Evolutionary conservation across 2,888 invertebrate species (phyloP).

Genomic region (Scelioninae gen. 1): DNA sequence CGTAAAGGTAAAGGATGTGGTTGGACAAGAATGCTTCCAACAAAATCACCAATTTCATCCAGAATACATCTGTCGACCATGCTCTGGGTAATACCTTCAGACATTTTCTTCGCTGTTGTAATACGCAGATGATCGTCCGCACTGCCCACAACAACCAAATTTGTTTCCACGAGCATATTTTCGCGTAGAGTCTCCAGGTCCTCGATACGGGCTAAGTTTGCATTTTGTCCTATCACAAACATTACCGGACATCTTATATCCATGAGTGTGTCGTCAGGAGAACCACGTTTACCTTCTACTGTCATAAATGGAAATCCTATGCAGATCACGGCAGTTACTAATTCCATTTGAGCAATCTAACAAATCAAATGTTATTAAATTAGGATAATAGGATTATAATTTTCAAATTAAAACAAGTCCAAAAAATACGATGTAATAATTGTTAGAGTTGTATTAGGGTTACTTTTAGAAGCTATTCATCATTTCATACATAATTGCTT

Average conservation of each 20-base stretch:
- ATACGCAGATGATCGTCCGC: conserved; percentile 91
- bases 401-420: no score
- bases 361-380: not conserved
- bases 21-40: conserved; percentile 86
- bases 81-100: conserved; percentile 91
- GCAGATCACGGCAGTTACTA: conserved; percentile 90
- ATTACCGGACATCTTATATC: conserved; percentile 90
- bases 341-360: conserved; percentile 88
- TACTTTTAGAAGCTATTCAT: no score
- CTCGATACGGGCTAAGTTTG: conserved; percentile 88
- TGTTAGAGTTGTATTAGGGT: no score
- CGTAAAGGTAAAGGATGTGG: conserved; percentile 86
- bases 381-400: no score
- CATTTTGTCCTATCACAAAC: conserved; percentile 92
- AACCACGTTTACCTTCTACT: conserved; percentile 89
- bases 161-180: conserved; percentile 90
- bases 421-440: no score
- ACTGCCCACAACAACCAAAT: conserved; percentile 91
- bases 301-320: conserved; percentile 91
- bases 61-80: conserved; percentile 92
- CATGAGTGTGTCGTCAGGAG: conserved; percentile 90
- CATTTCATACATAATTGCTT: no score
- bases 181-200: conserved; percentile 91
- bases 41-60: conserved; percentile 88
- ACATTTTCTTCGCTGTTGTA: conserved; percentile 88